Evolutionary conservation across 2,113 vertebrate species (phyloP).

Genomic region (Trematocara zebra): DNA sequence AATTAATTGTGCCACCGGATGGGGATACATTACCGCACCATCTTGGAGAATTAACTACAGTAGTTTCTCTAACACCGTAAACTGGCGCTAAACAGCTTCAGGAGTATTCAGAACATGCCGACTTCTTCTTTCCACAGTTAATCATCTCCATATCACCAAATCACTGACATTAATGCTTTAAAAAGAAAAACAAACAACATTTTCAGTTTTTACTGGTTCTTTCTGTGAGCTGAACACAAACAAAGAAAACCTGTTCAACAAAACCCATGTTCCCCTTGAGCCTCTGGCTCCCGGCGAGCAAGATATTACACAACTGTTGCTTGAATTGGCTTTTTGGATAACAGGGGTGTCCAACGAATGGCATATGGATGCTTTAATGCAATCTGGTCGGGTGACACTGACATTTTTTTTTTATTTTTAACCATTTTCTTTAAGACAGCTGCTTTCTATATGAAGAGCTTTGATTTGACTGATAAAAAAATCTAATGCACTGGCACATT

Average conservation of each 20-base stretch:
- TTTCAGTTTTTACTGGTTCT: background rate
- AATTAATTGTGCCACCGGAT: constrained; percentile 26
- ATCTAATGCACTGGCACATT: background rate
- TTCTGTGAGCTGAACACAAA: background rate
- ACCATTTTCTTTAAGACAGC: background rate
- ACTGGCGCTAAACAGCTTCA: background rate
- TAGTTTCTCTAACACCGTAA: background rate
- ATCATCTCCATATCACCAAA: background rate
- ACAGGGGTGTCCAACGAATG: background rate
- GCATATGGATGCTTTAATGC: constrained; percentile 38
- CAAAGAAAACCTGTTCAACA: background rate
- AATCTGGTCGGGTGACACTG: background rate
- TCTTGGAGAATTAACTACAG: background rate
- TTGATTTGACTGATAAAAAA: background rate
- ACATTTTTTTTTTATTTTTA: background rate
- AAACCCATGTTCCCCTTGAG: background rate
- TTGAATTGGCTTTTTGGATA: background rate
- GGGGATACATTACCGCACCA: constrained; percentile 6
- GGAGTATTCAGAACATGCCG: background rate
- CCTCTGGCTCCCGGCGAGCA: background rate
- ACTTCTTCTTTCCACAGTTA: background rate
- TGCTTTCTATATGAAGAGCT: background rate
- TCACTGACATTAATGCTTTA: background rate
- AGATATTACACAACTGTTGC: constrained; percentile 27
- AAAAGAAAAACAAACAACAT: background rate